These are phyloP conservation scores for Macaria liturata DNA, from an alignment of 2,888 invertebrate species.

Conservation along the genomic window DNA sequence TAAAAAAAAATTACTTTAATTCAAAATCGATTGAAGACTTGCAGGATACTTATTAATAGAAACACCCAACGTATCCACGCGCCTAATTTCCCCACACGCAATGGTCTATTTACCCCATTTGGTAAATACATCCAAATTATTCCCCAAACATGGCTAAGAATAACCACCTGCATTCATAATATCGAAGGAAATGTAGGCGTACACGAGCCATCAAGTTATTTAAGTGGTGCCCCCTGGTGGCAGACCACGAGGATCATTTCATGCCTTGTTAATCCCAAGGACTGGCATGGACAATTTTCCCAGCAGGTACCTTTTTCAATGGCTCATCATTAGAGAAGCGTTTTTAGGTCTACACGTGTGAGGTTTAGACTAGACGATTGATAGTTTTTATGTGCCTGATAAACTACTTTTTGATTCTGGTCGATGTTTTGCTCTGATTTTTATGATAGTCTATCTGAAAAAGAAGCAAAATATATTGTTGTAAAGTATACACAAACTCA, in stretches of 20 bases:
- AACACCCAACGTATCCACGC: too few relatives aligned
- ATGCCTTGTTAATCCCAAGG: constrained; percentile 42
- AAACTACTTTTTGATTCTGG: too few relatives aligned
- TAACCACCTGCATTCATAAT: constrained; percentile 15
- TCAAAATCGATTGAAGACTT: too few relatives aligned
- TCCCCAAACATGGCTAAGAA: constrained; percentile 16
- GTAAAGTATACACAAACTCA: too few relatives aligned
- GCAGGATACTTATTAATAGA: too few relatives aligned
- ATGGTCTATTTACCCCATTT: constrained; percentile 2
- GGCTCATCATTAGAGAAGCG: constrained; percentile 15
- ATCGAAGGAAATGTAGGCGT: constrained; percentile 39
- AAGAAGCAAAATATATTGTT: too few relatives aligned
- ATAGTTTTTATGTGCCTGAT: too few relatives aligned
- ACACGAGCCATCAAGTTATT: constrained; percentile 37
- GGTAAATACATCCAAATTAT: constrained; percentile 2
- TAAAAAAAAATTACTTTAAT: too few relatives aligned
- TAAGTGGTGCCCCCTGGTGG: constrained; percentile 10
- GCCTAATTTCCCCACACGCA: neutral
- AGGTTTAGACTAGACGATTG: constrained; percentile 1
- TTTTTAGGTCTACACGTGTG: constrained; percentile 27
- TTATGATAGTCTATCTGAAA: neutral
- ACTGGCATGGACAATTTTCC: constrained; percentile 35
- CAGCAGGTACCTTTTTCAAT: constrained; percentile 38
- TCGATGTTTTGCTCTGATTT: too few relatives aligned
- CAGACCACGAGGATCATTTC: constrained; percentile 25